These are phyloP conservation scores for Rhabdomys dilectus DNA, from an alignment of 2,113 vertebrate genomes.

Conservation along the genomic window DNA sequence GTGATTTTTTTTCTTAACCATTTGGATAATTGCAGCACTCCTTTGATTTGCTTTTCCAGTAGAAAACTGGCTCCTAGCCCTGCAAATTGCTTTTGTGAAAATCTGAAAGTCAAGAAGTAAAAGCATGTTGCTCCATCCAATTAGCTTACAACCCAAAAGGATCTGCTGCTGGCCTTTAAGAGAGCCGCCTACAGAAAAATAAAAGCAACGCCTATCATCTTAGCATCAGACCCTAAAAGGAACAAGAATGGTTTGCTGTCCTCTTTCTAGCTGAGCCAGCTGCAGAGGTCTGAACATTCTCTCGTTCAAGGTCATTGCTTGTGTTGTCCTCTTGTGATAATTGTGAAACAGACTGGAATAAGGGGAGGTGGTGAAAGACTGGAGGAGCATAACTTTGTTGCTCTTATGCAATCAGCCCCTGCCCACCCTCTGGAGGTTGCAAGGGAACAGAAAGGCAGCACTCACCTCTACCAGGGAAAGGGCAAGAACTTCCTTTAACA, in stretches of 20 bases:
- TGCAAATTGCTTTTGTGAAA: slow-evolving; percentile 55
- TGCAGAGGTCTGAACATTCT: not conserved
- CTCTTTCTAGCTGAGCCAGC: not conserved
- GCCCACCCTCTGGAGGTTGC: slow-evolving; percentile 24
- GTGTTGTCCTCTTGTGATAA: not conserved
- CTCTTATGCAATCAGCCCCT: not conserved
- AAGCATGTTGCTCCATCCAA: slow-evolving; percentile 35
- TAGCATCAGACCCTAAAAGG: not conserved
- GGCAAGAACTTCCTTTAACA: not conserved
- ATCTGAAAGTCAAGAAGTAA: slow-evolving; percentile 51
- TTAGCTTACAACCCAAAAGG: slow-evolving; percentile 35
- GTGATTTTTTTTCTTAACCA: slow-evolving; percentile 37
- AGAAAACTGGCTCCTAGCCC: slow-evolving; percentile 49
- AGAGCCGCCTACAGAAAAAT: slow-evolving; percentile 34
- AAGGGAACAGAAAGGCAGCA: slow-evolving; percentile 35
- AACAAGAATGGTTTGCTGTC: not conserved
- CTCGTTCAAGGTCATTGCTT: slow-evolving; percentile 45
- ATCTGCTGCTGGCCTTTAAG: slow-evolving; percentile 5
- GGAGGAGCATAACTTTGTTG: not conserved
- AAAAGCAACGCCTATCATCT: not conserved
- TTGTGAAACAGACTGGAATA: slow-evolving; percentile 16
- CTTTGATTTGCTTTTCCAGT: slow-evolving; percentile 49
- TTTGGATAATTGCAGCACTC: slow-evolving; percentile 60
- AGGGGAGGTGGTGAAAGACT: slow-evolving; percentile 43
- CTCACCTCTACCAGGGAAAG: not conserved